These are phyloP conservation scores for Branchinecta lindahli DNA, from an alignment of 1,140 invertebrate genomes.

Conservation along the genomic window DNA sequence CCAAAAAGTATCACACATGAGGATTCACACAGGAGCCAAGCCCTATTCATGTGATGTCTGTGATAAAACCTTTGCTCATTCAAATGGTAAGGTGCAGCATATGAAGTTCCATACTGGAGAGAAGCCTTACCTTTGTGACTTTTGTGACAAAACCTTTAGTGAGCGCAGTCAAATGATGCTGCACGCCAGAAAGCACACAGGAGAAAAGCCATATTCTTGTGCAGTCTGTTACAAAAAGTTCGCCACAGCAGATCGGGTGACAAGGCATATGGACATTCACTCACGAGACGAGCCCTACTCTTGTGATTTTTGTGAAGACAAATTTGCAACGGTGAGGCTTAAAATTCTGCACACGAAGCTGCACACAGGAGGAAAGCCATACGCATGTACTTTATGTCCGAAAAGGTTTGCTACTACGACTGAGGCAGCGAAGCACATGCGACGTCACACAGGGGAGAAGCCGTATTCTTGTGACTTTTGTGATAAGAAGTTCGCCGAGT, in stretches of 20 bases:
- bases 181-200: conserved; percentile 47
- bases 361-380: conserved; percentile 19
- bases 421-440: conserved; percentile 43
- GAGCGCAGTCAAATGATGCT: conserved; percentile 65
- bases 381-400: conserved; percentile 1
- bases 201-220: conserved; percentile 17
- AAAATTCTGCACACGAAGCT: conserved; percentile 12
- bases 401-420: conserved; percentile 10
- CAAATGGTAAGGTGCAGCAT: conserved; percentile 40
- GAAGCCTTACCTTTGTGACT: conserved; percentile 95
- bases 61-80: too few relatives aligned
- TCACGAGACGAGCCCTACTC: conserved; percentile 17
- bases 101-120: conserved; percentile 93
- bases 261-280: conserved; percentile 15
- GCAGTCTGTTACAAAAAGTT: conserved; percentile 17
- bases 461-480: conserved; percentile 97
- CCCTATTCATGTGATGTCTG: too few relatives aligned
- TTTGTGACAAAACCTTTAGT: conserved; percentile 96
- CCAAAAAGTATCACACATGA: too few relatives aligned
- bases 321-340: conserved; percentile 7
- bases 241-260: conserved; percentile 9
- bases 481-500: conserved; percentile 94
- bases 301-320: conserved; percentile 16
- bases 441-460: conserved; percentile 96
- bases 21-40: too few relatives aligned